A percentile compares a stretch with the other conserved stretches of the same genome.
These are phyloP conservation scores for Lutjanus campechanus DNA, from an alignment of 2,797 vertebrate species.

Conservation along the genomic window DNA sequence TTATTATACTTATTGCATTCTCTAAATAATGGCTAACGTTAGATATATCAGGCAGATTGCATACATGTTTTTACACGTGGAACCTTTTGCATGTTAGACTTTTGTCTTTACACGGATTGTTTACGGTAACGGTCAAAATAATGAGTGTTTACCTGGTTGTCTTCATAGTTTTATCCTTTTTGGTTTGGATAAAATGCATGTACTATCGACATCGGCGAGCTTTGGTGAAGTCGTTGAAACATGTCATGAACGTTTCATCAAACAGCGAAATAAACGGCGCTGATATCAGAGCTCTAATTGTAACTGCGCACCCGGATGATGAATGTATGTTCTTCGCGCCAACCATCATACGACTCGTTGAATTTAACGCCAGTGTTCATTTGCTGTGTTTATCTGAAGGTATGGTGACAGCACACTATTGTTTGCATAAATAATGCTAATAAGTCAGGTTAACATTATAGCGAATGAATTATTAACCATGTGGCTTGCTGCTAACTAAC, in stretches of 20 bases:
- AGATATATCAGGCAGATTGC: too few species aligned
- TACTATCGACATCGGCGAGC: constrained; percentile 57
- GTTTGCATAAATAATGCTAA: neutral
- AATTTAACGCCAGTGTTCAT: constrained; percentile 78
- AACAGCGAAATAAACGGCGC: constrained; percentile 10
- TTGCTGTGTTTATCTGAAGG: constrained; percentile 95
- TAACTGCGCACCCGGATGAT: constrained; percentile 96
- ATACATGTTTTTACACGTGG: constrained; percentile 42
- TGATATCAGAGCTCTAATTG: constrained; percentile 75
- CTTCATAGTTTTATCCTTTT: constrained; percentile 61
- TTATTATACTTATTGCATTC: neutral
- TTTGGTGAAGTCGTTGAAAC: constrained; percentile 51
- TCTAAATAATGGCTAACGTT: rapidly evolving
- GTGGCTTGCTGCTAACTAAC: neutral
- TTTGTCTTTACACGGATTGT: constrained; percentile 78
- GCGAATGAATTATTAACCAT: rapidly evolving
- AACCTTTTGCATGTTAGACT: constrained; percentile 48
- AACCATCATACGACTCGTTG: constrained; percentile 86
- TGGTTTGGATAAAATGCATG: constrained; percentile 74
- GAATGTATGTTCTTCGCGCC: constrained; percentile 98
- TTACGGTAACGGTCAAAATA: constrained; percentile 78
- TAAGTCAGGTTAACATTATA: neutral
- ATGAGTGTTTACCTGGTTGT: constrained; percentile 69
- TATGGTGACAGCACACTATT: constrained; percentile 67
- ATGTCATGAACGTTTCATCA: constrained; percentile 15